Evolutionary conservation across 2,113 vertebrate genomes (phyloP), one percentile per base, ranked within the genome.

Genomic region (Glaucidium brasilianum): DNA sequence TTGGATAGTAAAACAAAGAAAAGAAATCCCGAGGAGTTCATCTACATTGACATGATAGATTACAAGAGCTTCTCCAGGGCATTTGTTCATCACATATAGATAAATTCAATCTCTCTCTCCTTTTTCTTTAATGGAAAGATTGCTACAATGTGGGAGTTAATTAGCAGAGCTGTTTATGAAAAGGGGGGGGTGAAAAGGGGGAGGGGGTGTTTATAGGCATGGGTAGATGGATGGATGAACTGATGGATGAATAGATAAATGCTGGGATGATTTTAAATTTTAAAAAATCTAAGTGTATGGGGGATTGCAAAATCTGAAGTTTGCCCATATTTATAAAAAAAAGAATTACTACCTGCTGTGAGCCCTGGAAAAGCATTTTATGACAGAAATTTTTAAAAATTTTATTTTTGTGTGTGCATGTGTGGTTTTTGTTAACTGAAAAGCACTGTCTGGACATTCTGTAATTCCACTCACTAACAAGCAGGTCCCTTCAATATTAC

Each of bases 131-230:
- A 86, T 68, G 92, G 94, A 60, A 91, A 94, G 74, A 59, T 90
- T 85, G 88, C 92, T 94, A 71, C 59, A 92, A 79, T 92, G 84
- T 95, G 95, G 85, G 89, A 96, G 87, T 97, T 97, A 97, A 97
- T 97, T 97, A 97, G 92, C 95, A 96, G 69, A 93, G 93, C 88
- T 97, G 79, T 92, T 97, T 95, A 97, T 93, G 94, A 97, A 97
- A 95, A 79, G 59, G 37, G 68, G 59, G 26, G 35, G 8, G 10
- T n/a, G n/a, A n/a, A n/a, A n/a, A n/a, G n/a, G n/a, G n/a, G n/a
- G 41, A 53, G 7, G 39, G 30, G 15, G 43, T 43, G 9, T 1
- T 34, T 62, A 35, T 56, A 43, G 56, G 53, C 80, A 94, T 41
- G 80, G 30, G 25, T 73, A 64, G 66, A 85, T 45, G 34, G 47